Evolutionary conservation across 1,140 invertebrate genomes (phyloP).

Genomic region (Augochlora pura): DNA sequence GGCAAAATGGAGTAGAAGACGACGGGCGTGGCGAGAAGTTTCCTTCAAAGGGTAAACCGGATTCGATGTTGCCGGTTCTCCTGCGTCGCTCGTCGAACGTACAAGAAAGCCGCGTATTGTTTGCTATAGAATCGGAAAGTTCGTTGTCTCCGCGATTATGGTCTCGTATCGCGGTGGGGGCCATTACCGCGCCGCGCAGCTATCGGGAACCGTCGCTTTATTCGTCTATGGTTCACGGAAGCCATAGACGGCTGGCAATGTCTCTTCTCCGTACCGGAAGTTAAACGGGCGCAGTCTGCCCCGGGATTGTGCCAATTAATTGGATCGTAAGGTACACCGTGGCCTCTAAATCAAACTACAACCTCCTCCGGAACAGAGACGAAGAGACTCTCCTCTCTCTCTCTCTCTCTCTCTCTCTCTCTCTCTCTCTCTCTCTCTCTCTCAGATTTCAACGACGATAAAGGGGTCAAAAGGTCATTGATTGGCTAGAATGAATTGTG

Average conservation of each 20-base stretch:
- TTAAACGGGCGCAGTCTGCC: not conserved
- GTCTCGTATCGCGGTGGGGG: not conserved
- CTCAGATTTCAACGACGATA: too few species aligned
- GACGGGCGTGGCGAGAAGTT: not conserved
- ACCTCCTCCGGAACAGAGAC: too few species aligned
- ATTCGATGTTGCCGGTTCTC: not conserved
- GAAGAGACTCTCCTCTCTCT: too few species aligned
- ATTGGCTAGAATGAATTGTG: too few species aligned
- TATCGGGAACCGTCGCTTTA: not conserved
- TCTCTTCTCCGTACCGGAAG: not conserved
- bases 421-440: too few species aligned
- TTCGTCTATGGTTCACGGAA: conserved; percentile 4
- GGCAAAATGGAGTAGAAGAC: not conserved
- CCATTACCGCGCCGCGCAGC: not conserved
- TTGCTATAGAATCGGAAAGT: not conserved
- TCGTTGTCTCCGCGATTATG: not conserved
- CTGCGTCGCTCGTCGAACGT: not conserved
- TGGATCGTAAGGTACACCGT: not conserved
- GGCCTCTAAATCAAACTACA: too few species aligned
- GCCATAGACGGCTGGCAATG: not conserved
- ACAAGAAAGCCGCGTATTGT: not conserved
- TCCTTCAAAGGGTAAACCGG: not conserved
- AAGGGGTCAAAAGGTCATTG: too few species aligned
- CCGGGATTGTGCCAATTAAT: conserved; percentile 10
- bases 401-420: too few species aligned